Conservation (phyloP, 23 tunicate genomes). For the Ciona savignyi region DNA sequence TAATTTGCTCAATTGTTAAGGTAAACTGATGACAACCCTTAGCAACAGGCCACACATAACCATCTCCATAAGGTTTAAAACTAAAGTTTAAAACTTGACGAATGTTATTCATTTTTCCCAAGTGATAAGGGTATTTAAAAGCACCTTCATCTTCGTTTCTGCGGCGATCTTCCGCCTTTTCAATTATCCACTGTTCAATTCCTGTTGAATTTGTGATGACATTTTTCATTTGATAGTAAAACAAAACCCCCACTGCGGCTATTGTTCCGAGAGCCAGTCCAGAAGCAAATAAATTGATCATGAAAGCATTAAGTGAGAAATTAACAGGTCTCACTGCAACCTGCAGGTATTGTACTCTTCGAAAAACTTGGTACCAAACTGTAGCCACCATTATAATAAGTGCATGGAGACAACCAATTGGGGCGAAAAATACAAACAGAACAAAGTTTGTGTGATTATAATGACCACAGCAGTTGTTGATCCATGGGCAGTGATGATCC, state of each 20-base stretch:
- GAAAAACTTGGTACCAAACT: constrained; percentile 42
- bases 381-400: constrained; percentile 40
- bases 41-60: constrained; percentile 68
- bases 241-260: constrained; percentile 84
- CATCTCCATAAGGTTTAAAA: constrained; percentile 59
- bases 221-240: constrained; percentile 69
- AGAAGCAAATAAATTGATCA: constrained; percentile 47
- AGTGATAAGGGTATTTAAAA: constrained; percentile 78
- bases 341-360: constrained; percentile 19
- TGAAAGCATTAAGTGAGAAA: constrained; percentile 64
- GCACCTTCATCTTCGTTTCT: constrained; percentile 3
- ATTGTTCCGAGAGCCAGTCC: constrained; percentile 87
- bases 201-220: constrained; percentile 69
- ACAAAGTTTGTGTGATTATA: constrained; percentile 76
- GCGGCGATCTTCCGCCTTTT: constrained; percentile 80
- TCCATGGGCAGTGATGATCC: constrained; percentile 99
- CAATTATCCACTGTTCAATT: constrained; percentile 96
- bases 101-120: constrained; percentile 41
- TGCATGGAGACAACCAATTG: constrained; percentile 82
- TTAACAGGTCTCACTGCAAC: constrained; percentile 21
- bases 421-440: constrained; percentile 86
- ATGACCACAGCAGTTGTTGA: constrained; percentile 91
- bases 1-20: constrained; percentile 78
- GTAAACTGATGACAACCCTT: constrained; percentile 66
- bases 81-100: constrained; percentile 52